These are phyloP conservation scores for Anguilla anguilla DNA, from an alignment of 2,797 vertebrate genomes.

Conservation along the genomic window DNA sequence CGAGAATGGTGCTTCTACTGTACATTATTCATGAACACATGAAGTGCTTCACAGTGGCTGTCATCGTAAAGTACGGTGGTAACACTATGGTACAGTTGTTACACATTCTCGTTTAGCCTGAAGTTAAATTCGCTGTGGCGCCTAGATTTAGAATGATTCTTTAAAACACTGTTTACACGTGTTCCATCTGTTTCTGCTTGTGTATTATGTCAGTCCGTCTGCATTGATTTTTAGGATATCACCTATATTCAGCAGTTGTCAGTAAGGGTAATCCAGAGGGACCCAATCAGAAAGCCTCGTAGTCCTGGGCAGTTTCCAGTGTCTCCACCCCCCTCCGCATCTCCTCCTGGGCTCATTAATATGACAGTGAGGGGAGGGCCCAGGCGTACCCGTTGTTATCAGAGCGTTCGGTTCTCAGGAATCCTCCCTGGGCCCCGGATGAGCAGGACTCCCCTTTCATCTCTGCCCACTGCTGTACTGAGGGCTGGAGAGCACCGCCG, in stretches of 20 bases:
- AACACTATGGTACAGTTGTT: too few species aligned
- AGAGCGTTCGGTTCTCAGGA: neutral
- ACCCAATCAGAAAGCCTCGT: neutral
- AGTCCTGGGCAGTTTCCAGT: neutral
- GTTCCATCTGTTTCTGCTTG: too few species aligned
- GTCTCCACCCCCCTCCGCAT: slow-evolving; percentile 2
- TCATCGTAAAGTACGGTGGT: too few species aligned
- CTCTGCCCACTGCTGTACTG: neutral
- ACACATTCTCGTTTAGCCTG: neutral
- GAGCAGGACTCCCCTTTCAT: neutral
- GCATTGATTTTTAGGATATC: neutral
- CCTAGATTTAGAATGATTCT: neutral
- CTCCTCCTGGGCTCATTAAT: neutral
- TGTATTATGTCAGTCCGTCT: too few species aligned
- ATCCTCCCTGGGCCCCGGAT: neutral
- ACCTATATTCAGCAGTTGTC: neutral
- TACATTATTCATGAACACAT: neutral
- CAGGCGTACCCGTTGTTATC: neutral
- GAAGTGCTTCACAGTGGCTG: too few species aligned
- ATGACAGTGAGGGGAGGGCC: neutral
- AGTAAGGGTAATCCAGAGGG: neutral
- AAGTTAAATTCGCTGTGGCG: neutral
- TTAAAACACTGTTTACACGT: too few species aligned
- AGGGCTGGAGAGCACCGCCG: neutral
- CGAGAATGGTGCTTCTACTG: too few species aligned